phyloP scores from a whole-genome alignment of 92 coral and sea anemone genomes.

The Phenganax stokvisi region DNA sequence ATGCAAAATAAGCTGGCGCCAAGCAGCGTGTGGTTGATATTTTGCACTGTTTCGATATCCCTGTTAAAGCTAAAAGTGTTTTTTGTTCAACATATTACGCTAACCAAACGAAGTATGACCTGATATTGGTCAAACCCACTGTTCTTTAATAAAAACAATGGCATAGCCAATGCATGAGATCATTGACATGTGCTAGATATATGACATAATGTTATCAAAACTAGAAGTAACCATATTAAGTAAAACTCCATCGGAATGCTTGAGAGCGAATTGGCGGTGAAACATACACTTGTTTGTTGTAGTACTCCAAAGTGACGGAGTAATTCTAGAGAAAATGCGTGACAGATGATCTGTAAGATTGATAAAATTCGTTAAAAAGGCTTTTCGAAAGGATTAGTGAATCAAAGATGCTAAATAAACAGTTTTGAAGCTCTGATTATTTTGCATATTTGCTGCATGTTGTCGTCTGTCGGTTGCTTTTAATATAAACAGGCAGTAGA shows the following conservation, averaged over 20 bases:
- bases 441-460: constrained; percentile 2
- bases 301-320: background rate
- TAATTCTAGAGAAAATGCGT: background rate
- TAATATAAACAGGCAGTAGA: constrained; percentile 8
- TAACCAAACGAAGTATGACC: constrained; percentile 5
- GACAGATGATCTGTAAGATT: constrained; percentile 15
- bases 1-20: background rate
- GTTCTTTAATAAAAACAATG: constrained; percentile 4
- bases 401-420: constrained; percentile 26
- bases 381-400: constrained; percentile 10
- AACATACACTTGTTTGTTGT: background rate
- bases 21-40: background rate
- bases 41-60: constrained; percentile 5
- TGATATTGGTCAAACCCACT: constrained; percentile 9
- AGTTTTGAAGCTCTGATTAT: background rate
- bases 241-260: background rate
- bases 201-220: background rate
- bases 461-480: constrained; percentile 6
- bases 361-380: background rate
- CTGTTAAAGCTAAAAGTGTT: background rate
- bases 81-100: background rate
- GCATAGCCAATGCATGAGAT: background rate
- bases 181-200: too few species aligned
- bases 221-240: background rate
- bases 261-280: background rate